A percentile compares a stretch with the other conserved stretches of the same genome.
phyloP scores from a whole-genome alignment of 2,113 vertebrate genomes.

The Melozone crissalis region DNA sequence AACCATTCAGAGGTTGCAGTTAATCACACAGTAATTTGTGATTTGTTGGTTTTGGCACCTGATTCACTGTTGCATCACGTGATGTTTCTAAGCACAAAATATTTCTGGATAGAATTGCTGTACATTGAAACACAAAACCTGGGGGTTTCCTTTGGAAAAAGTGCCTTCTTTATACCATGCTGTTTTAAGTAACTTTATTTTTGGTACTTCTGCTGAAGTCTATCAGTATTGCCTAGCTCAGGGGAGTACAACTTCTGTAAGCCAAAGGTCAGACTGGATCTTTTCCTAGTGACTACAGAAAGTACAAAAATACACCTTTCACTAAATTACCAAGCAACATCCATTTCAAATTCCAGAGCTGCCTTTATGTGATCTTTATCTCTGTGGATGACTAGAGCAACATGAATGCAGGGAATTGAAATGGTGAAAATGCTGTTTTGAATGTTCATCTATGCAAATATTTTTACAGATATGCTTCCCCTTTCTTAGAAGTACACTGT shows the following conservation, averaged over 20 bases:
- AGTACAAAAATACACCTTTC: not conserved
- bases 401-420: not conserved
- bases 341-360: not conserved
- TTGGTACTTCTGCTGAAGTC: not conserved
- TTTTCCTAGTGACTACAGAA: not conserved
- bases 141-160: not conserved
- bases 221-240: not conserved
- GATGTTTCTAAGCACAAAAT: not conserved
- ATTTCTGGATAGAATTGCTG: not conserved
- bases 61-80: not conserved
- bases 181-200: not conserved
- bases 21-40: not conserved
- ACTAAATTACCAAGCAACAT: not conserved
- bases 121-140: not conserved
- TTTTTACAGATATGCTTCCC: not conserved
- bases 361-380: not conserved
- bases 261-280: not conserved
- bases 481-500: not conserved
- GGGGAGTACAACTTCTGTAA: conserved; percentile 11
- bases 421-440: not conserved
- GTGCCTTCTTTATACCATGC: not conserved
- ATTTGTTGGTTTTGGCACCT: conserved; percentile 17
- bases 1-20: conserved; percentile 39
- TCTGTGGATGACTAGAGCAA: not conserved
- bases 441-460: not conserved